A percentile compares a stretch with the other conserved stretches of the same genome.
These are phyloP conservation scores for Babyrousa celebensis DNA, from an alignment of 2,797 vertebrate species.

Conservation along the genomic window DNA sequence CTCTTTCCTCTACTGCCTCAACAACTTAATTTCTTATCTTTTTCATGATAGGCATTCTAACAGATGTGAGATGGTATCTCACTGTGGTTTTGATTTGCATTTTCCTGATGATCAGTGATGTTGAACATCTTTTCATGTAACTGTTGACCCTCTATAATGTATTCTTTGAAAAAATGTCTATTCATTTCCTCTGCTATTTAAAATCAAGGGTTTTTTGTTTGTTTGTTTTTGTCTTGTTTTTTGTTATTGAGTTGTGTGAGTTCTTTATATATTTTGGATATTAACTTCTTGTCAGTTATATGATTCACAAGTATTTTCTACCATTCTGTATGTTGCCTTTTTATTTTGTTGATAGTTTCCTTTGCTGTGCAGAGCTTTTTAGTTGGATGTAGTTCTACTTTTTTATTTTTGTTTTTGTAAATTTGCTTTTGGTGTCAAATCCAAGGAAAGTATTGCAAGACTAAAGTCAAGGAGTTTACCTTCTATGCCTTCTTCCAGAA, in stretches of 20 bases:
- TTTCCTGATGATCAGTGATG: no score
- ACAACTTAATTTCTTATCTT: background rate
- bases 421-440: background rate
- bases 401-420: background rate
- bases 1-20: background rate
- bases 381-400: background rate
- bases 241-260: background rate
- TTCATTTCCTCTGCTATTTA: background rate
- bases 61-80: background rate
- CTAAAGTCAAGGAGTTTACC: background rate
- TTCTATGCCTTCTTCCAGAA: background rate
- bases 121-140: background rate
- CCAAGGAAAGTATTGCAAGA: background rate
- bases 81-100: background rate
- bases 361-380: background rate
- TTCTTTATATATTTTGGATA: background rate
- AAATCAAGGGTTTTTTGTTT: background rate
- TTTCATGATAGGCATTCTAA: background rate
- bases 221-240: background rate
- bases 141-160: background rate
- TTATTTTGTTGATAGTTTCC: background rate
- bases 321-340: background rate
- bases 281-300: background rate
- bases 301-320: background rate
- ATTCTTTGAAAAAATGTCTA: background rate